Evolutionary conservation across 2,113 vertebrate genomes (phyloP).

Genomic region (Azemiops feae): DNA sequence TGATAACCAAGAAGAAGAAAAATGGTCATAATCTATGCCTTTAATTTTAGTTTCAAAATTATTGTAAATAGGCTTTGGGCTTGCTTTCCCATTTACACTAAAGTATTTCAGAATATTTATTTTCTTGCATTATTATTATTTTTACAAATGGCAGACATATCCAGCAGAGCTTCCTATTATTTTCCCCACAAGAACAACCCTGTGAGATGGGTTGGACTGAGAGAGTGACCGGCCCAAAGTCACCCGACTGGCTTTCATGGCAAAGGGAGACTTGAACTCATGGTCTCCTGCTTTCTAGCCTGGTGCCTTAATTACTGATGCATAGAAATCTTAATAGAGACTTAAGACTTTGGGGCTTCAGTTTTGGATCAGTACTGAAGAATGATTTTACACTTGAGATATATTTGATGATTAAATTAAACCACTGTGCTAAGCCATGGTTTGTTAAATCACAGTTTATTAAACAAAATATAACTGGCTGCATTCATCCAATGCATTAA

Average conservation of each 20-base stretch:
- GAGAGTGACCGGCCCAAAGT: neutral
- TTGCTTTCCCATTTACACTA: neutral
- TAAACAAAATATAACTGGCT: neutral
- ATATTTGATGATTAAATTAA: neutral
- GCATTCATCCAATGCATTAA: neutral
- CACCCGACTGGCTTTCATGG: neutral
- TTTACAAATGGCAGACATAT: neutral
- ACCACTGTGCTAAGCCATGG: neutral
- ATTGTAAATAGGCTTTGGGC: neutral
- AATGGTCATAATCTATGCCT: neutral
- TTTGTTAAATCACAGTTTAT: neutral
- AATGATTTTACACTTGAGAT: neutral
- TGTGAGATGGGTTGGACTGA: neutral
- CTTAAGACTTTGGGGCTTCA: neutral
- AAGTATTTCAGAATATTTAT: neutral
- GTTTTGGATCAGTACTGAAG: neutral
- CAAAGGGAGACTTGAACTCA: neutral
- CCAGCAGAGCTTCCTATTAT: neutral
- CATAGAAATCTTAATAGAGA: neutral
- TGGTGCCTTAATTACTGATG: neutral
- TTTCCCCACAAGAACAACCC: neutral
- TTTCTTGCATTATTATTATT: neutral
- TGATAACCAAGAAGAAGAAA: neutral
- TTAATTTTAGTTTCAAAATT: neutral
- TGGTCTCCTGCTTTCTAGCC: neutral